phyloP scores from a whole-genome alignment of 2,797 vertebrate genomes.

The Phataginus tetradactyla region DNA sequence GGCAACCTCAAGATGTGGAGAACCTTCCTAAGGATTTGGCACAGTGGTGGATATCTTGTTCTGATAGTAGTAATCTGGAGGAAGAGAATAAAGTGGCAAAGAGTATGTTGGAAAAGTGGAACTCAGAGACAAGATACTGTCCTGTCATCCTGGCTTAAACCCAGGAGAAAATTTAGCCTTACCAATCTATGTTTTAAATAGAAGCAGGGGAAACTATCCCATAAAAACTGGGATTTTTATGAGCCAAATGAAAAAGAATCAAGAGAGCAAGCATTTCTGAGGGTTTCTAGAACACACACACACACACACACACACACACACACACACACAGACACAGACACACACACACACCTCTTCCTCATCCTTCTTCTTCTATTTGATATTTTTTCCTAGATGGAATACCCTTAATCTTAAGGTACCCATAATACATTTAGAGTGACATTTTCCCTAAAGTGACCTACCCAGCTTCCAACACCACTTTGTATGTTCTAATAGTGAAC shows the following conservation, averaged over 20 bases:
- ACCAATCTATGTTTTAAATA: not conserved
- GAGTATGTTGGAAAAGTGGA: not conserved
- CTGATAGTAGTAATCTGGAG: not conserved
- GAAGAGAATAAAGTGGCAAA: not conserved
- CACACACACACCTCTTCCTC: not conserved
- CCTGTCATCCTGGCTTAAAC: not conserved
- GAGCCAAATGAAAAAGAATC: not conserved
- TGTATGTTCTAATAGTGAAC: not conserved
- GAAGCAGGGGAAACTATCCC: not conserved
- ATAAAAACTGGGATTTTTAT: not conserved
- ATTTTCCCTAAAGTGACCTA: not conserved
- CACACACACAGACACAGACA: not conserved
- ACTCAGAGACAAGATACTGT: not conserved
- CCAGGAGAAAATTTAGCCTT: not conserved
- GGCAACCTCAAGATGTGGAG: not conserved
- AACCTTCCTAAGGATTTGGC: not conserved
- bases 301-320: not conserved
- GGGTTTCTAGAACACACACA: not conserved
- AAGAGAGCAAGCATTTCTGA: not conserved
- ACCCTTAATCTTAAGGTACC: not conserved
- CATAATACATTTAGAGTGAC: not conserved
- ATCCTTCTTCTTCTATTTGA: not conserved
- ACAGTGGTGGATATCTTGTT: not conserved
- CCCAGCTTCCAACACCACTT: not conserved
- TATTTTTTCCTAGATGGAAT: not conserved